Percentiles rank a stretch among this genome's conserved stretches.
phyloP scores from a whole-genome alignment of 2,113 vertebrate species.

The Gobiocypris rarus region DNA sequence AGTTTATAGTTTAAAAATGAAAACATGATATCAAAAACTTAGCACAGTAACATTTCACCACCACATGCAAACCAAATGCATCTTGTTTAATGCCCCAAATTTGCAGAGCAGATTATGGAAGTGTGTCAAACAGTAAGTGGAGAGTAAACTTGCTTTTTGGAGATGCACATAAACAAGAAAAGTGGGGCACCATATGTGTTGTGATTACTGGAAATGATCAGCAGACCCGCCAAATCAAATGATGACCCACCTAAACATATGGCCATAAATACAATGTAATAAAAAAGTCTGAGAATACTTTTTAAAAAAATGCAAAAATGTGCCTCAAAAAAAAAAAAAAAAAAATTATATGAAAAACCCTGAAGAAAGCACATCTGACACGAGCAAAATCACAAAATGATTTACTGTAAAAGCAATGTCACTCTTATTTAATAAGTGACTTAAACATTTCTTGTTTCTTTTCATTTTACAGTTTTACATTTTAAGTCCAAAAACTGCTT shows the following conservation, averaged over 20 bases:
- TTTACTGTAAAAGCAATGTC: too few relatives aligned
- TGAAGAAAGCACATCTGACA: too few relatives aligned
- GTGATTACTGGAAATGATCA: neutral
- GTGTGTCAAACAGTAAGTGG: slow-evolving; percentile 19
- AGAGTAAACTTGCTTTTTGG: slow-evolving; percentile 24
- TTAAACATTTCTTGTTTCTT: too few relatives aligned
- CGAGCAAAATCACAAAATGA: too few relatives aligned
- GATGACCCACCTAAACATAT: neutral
- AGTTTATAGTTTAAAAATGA: neutral
- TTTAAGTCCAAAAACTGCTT: neutral
- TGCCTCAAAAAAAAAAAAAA: too few relatives aligned
- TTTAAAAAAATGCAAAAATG: too few relatives aligned
- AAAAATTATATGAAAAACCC: too few relatives aligned
- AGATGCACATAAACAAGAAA: slow-evolving; percentile 31
- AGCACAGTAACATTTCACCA: neutral
- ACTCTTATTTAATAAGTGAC: too few relatives aligned
- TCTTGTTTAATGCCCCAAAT: slow-evolving; percentile 6
- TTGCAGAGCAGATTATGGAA: slow-evolving; percentile 35
- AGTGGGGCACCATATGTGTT: slow-evolving; percentile 21
- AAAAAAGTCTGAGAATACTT: neutral
- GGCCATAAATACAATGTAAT: neutral
- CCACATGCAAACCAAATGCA: neutral
- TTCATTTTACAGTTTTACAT: too few relatives aligned
- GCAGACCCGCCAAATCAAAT: neutral
- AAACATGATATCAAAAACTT: neutral